phyloP scores from a whole-genome alignment of 1,140 invertebrate genomes.

The Schlechtendalia chinensis region DNA sequence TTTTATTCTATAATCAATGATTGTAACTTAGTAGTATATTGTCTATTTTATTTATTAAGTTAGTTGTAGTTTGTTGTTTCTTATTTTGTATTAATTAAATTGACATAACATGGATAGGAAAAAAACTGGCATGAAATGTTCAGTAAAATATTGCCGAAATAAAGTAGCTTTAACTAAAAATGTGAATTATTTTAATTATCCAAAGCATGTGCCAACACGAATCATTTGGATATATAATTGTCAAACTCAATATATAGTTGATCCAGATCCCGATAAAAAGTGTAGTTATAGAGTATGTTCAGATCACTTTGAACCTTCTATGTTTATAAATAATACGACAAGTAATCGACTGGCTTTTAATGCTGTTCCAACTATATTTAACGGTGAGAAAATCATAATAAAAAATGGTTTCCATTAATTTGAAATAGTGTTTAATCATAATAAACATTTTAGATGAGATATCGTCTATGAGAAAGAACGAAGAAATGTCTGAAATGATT shows the following conservation, averaged over 20 bases:
- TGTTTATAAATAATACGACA: background rate
- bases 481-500: too few species aligned
- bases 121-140: background rate
- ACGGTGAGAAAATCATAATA: background rate
- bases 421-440: too few species aligned
- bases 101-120: background rate
- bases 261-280: background rate
- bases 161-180: background rate
- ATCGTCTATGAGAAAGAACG: too few species aligned
- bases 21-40: too few species aligned
- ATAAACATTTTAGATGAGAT: too few species aligned
- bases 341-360: slow-evolving; percentile 5
- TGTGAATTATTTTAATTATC: background rate
- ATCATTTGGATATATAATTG: slow-evolving; percentile 4
- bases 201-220: background rate
- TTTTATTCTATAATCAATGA: too few species aligned
- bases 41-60: too few species aligned
- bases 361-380: slow-evolving; percentile 25
- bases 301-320: background rate
- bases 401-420: background rate
- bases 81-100: background rate
- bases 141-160: background rate
- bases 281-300: background rate
- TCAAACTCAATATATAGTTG: background rate
- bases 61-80: too few species aligned